phyloP scores from a whole-genome alignment of 2,113 vertebrate species.

The Marmota monax region DNA sequence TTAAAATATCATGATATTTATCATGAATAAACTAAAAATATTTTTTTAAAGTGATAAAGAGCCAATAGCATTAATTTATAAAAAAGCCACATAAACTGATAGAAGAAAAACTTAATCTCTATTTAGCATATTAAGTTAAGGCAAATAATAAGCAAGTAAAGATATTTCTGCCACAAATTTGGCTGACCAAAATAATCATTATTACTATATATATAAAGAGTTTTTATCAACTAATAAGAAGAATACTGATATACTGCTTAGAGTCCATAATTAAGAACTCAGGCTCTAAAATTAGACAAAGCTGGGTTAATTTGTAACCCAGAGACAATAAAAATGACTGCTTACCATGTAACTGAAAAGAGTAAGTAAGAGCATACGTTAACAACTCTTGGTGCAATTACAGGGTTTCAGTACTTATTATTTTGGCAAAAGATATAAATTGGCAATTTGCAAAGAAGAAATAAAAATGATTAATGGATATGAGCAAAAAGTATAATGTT shows the following conservation, averaged over 20 bases:
- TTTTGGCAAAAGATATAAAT: slow-evolving; percentile 32
- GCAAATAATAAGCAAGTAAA: slow-evolving; percentile 1
- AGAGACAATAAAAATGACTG: background rate
- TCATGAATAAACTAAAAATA: slow-evolving; percentile 5
- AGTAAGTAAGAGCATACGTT: background rate
- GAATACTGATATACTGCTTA: background rate
- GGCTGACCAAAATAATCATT: background rate
- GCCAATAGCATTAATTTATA: background rate
- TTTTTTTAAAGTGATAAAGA: background rate
- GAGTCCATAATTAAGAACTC: background rate
- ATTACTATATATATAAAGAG: background rate
- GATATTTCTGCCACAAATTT: background rate
- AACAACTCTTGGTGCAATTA: background rate
- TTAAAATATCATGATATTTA: background rate
- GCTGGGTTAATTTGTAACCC: background rate
- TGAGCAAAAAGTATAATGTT: background rate
- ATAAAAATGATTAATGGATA: background rate
- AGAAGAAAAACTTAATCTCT: background rate
- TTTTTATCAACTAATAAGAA: background rate
- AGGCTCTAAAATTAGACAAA: background rate
- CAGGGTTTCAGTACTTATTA: background rate
- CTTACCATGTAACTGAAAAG: background rate
- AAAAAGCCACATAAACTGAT: background rate
- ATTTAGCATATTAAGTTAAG: background rate
- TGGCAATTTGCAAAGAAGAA: slow-evolving; percentile 46